Evolutionary conservation across 2,888 invertebrate genomes (phyloP).

Genomic region (Colletes collaris): DNA sequence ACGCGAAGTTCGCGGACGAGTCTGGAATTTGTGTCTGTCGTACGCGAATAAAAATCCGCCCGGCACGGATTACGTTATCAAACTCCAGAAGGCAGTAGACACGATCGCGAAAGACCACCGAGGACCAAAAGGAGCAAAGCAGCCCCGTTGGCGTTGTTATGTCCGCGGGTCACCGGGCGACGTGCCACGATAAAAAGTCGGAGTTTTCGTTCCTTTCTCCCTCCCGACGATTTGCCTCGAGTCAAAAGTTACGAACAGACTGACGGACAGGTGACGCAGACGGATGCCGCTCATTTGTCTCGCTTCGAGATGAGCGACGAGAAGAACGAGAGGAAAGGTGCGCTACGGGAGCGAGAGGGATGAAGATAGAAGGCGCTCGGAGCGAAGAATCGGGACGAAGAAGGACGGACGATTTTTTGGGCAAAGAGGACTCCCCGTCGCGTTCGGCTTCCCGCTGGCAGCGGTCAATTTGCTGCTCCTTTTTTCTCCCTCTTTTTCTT

Average conservation of each 20-base stretch:
- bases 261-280: conserved; percentile 83
- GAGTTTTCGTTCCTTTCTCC: conserved; percentile 56
- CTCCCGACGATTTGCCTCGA: conserved; percentile 70
- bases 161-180: conserved; percentile 63
- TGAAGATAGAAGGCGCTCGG: conserved; percentile 52
- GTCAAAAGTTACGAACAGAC: conserved; percentile 79
- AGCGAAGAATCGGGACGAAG: conserved; percentile 58
- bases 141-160: conserved; percentile 26
- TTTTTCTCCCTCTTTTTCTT: conserved; percentile 69
- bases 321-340: conserved; percentile 65
- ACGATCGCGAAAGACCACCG: conserved; percentile 15
- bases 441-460: conserved; percentile 77
- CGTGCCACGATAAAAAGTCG: conserved; percentile 60
- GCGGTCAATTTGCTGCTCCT: conserved; percentile 77
- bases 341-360: conserved; percentile 45
- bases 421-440: conserved; percentile 77
- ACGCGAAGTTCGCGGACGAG: too few relatives aligned
- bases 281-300: conserved; percentile 83
- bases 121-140: not conserved
- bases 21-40: too few relatives aligned
- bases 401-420: conserved; percentile 77
- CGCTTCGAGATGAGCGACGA: conserved; percentile 80
- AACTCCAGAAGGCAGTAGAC: conserved; percentile 16
- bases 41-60: too few relatives aligned
- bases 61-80: conserved; percentile 36